A percentile compares a stretch with the other conserved stretches of the same genome.
Conservation (phyloP, 2,113 vertebrate species). For the Barnardius zonarius region DNA sequence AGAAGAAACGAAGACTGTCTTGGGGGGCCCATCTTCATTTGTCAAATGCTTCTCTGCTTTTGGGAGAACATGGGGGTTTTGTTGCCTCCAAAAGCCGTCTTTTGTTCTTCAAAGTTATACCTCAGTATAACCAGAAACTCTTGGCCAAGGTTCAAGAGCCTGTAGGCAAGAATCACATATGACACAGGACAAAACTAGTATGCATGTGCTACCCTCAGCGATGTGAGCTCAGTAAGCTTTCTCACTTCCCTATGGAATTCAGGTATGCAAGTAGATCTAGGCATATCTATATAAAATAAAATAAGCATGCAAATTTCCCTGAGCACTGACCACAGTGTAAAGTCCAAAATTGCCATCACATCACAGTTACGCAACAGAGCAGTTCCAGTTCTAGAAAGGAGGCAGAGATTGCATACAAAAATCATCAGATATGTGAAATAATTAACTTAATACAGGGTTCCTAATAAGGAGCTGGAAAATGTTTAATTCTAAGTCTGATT, state of each 20-base stretch:
- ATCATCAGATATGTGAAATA: neutral
- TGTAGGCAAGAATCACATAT: neutral
- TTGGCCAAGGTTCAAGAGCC: neutral
- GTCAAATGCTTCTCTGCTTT: neutral
- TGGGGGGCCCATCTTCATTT: neutral
- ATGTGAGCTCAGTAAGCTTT: neutral
- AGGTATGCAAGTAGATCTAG: neutral
- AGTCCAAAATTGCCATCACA: neutral
- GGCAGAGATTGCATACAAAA: neutral
- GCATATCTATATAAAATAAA: neutral
- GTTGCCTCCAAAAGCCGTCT: neutral
- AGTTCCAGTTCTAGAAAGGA: neutral
- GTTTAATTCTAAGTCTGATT: neutral
- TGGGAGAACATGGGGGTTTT: fast-evolving
- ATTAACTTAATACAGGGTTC: neutral
- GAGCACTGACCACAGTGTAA: neutral
- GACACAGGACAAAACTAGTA: neutral
- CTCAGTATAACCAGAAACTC: neutral
- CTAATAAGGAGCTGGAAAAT: neutral
- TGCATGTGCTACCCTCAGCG: neutral
- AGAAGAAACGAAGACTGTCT: neutral
- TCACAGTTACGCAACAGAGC: neutral
- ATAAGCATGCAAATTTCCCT: neutral
- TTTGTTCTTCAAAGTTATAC: neutral
- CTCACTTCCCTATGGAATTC: neutral